Evolutionary conservation across 2,113 vertebrate species (phyloP), one percentile per base, ranked within the genome.

Genomic region (Muntiacus reevesi): DNA sequence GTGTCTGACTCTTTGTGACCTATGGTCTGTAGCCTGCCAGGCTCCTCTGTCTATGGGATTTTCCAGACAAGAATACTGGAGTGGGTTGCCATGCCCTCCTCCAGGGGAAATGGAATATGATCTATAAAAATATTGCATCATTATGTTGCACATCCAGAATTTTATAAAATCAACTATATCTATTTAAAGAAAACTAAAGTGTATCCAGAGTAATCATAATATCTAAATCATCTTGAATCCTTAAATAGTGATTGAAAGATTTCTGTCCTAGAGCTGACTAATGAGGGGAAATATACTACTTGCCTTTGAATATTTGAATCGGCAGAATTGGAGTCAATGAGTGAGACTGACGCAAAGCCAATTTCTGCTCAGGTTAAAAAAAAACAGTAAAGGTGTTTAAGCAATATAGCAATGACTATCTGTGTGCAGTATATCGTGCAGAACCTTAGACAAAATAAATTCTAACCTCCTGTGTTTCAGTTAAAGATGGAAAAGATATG

Each of bases 221-320:
- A 82, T 95, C 27, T 88, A 83, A 50, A 87, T 83, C 33, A 54
- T 74, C 16, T 91, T 36, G 43, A 95, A n/a, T 11, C 33, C 8
- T 50, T 54, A 94, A 94, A 74, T 10, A 82, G 33, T 67, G 21
- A 15, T 50, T 78, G 30, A 92, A 94, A 40, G 7, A 82, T 7
- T 19, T 82, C 47, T 15, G 17, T 82, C 33, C 21, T 95, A 88
- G 91, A 89, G 82, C 87, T 96, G 27, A 96, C 7, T 55, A 92
- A 21, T 89, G 28, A 94, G 36, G 25, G 84, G 13, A 21, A 92
- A 43, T 59, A 89, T 54, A 52, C 76, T 92, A n/a, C 19, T 96
- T 94, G 23, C 55, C 55, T 96, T 96, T 93, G 55, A 87, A 67
- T 87, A 91, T 91, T 55, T 47, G 57, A 94, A 94, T 85, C 1